Evolutionary conservation across 2,888 invertebrate genomes (phyloP).

Genomic region (Megalurothrips usitatus): DNA sequence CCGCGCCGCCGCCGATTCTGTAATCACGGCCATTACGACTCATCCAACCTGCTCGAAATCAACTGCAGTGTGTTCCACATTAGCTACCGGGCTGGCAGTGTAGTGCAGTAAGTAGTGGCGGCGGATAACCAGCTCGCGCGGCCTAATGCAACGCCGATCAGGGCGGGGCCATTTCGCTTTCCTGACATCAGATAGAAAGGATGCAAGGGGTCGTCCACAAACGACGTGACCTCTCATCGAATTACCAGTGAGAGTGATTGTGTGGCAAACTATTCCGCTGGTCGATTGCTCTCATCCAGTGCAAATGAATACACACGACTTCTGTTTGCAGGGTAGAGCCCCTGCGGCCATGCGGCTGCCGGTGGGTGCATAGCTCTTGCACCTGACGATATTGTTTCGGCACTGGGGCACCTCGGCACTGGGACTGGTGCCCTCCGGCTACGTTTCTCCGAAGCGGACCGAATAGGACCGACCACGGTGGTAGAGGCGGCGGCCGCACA

Average conservation of each 20-base stretch:
- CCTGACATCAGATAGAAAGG: no score
- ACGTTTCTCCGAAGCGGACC: slow-evolving; percentile 4
- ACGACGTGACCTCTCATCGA: no score
- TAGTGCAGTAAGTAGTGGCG: no score
- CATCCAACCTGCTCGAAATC: not conserved
- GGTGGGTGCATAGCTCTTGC: not conserved
- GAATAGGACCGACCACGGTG: not conserved
- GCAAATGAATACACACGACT: no score
- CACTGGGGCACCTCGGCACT: not conserved
- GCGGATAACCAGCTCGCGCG: no score
- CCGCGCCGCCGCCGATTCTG: not conserved
- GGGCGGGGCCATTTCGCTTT: no score
- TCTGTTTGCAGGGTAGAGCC: not conserved
- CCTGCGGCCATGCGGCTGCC: not conserved
- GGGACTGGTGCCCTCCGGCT: slow-evolving; percentile 2
- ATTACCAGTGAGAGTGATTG: no score
- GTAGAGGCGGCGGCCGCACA: no score
- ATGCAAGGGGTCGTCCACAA: no score
- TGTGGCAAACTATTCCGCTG: no score
- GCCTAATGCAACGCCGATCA: no score
- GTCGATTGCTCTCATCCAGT: no score
- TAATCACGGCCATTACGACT: slow-evolving; percentile 24
- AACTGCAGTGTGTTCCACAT: not conserved
- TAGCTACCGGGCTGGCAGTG: not conserved
- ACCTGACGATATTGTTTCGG: slow-evolving; percentile 24